Base-by-base conservation (phyloP, 2,113 vertebrate species). In the Nothobranchius furzeri region DNA sequence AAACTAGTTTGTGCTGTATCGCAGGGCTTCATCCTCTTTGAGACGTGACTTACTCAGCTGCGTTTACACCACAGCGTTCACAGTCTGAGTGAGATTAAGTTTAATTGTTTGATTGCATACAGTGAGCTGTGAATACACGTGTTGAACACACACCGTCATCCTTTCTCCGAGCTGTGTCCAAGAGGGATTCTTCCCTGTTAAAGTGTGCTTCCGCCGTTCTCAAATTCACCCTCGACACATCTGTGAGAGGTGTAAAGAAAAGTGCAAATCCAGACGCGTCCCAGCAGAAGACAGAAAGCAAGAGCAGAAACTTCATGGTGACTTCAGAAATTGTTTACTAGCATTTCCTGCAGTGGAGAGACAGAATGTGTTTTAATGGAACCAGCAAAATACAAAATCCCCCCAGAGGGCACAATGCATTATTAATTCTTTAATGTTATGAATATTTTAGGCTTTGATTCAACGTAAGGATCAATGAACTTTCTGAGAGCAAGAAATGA, bases 341-440 rank as follows among this genome's bases (percentile, higher is more conserved):
- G 48, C 40, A 75, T 77, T 77, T 84, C 78, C 40, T 68, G 69
- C 51, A 51, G 54, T 48, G 42, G 70, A 67, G 59, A 64, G 76
- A 70, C 62, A 50, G 58, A 70, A 72, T 15, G 61, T 66, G 13
- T 64, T 73, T 75, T 83, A 83, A 87, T 80, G 56, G 88, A 83
- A 75, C 47, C 60, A 35, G 48, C 51, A 53, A 80, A 78, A 74
- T 56, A 74, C 37, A 64, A 79, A 76, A 42, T 20, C 17, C 62
- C 64, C 42, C 8, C n/a, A 42, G 24, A 64, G 40, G 50, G 7
- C 48, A 42, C 4, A 12, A 20, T 15, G 20, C 61, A 80, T 78
- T 76, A 68, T 70, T 73, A 85, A 79, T 76, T 70, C 36, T 66
- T 37, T 7, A 14, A 62, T 46, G 46, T 40, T 43, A 78, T 84